phyloP scores from a whole-genome alignment of 2,113 vertebrate species.

The Barbus barbus region DNA sequence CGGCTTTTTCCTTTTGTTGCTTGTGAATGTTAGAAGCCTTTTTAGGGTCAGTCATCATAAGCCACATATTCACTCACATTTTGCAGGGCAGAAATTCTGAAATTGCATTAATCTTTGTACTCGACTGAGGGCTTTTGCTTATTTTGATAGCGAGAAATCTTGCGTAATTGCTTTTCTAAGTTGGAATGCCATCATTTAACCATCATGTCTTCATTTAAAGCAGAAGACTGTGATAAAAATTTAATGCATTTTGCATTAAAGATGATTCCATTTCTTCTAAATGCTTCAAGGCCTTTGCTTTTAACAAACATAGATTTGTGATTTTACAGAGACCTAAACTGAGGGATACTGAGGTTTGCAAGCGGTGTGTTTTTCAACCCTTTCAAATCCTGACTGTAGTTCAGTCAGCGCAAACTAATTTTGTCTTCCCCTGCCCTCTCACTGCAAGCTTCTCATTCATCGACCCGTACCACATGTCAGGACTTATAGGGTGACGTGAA shows the following conservation, averaged over 20 bases:
- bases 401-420: neutral
- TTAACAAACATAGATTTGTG: neutral
- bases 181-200: constrained; percentile 26
- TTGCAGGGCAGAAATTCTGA: neutral
- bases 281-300: neutral
- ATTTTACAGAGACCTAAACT: neutral
- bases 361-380: neutral
- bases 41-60: constrained; percentile 28
- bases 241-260: constrained; percentile 29
- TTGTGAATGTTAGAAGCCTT: neutral
- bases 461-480: constrained; percentile 61
- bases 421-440: constrained; percentile 20
- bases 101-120: constrained; percentile 12
- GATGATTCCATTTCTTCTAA: neutral
- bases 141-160: constrained; percentile 39
- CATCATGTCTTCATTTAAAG: constrained; percentile 35
- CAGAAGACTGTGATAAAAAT: constrained; percentile 22
- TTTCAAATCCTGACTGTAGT: neutral
- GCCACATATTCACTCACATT: neutral
- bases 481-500: constrained; percentile 66
- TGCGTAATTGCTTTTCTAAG: constrained; percentile 36
- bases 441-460: constrained; percentile 59
- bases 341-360: neutral
- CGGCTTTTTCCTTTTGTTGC: neutral
- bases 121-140: constrained; percentile 21